Conservation (phyloP, 2,888 invertebrate genomes). For the Synanthedon andrenaeformis region DNA sequence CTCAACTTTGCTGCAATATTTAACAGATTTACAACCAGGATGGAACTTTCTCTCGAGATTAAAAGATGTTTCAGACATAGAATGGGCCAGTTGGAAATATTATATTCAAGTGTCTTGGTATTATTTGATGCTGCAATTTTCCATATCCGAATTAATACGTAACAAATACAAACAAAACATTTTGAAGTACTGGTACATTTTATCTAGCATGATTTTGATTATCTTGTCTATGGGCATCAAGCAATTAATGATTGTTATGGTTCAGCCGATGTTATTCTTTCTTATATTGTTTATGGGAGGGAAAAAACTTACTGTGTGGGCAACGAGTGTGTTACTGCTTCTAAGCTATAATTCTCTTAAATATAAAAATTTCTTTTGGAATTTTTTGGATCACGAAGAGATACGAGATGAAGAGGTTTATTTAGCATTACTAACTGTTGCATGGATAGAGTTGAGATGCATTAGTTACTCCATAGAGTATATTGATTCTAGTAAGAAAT, state of each 20-base stretch:
- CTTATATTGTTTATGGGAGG: slow-evolving; percentile 49
- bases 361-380: slow-evolving; percentile 53
- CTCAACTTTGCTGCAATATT: slow-evolving; percentile 17
- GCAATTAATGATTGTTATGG: slow-evolving; percentile 57
- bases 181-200: slow-evolving; percentile 67
- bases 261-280: slow-evolving; percentile 69
- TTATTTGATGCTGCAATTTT: slow-evolving; percentile 68
- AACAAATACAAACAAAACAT: slow-evolving; percentile 17
- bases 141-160: slow-evolving; percentile 63
- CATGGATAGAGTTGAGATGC: slow-evolving; percentile 82
- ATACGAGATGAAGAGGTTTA: slow-evolving; percentile 65
- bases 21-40: slow-evolving; percentile 67
- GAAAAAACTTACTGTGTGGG: slow-evolving; percentile 66
- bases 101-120: slow-evolving; percentile 62
- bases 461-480: slow-evolving; percentile 79
- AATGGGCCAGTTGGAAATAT: slow-evolving; percentile 77
- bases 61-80: slow-evolving; percentile 77
- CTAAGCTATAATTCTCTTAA: slow-evolving; percentile 62
- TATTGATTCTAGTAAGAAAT: slow-evolving; percentile 29
- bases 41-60: slow-evolving; percentile 67
- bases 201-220: slow-evolving; percentile 60
- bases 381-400: slow-evolving; percentile 46
- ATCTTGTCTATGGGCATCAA: slow-evolving; percentile 53
- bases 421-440: slow-evolving; percentile 66
- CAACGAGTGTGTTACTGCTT: slow-evolving; percentile 59